Conservation (phyloP, 2,888 invertebrate species). For the Drosophila melanocephala region DNA sequence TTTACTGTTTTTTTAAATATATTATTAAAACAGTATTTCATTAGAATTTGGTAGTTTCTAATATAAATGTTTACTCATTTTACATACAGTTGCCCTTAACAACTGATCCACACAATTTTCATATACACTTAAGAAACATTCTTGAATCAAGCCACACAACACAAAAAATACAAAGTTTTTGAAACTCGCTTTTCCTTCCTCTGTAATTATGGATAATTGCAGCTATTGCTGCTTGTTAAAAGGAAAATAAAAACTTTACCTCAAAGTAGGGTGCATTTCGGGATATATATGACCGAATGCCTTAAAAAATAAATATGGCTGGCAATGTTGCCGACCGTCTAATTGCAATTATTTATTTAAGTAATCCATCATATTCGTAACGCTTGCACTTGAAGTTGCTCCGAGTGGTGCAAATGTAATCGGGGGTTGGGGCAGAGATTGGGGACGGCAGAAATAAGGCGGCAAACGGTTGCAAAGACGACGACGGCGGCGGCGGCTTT, state of each 20-base stretch:
- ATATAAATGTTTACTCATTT: not conserved
- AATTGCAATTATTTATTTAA: conserved; percentile 78
- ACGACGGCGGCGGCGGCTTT: conserved; percentile 58
- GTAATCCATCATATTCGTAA: conserved; percentile 71
- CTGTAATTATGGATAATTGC: conserved; percentile 2
- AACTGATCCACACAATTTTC: not conserved
- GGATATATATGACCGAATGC: conserved; percentile 19
- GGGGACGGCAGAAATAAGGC: conserved; percentile 9
- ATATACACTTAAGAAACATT: not conserved
- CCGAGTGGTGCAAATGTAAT: conserved; percentile 8
- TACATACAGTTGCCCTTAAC: not conserved
- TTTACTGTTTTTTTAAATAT: not conserved
- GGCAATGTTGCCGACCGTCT: conserved; percentile 54
- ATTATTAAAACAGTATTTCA: not conserved
- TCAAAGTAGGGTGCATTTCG: conserved; percentile 27
- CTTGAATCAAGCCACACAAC: not conserved
- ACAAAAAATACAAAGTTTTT: not conserved
- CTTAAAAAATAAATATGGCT: conserved; percentile 34
- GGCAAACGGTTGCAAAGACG: conserved; percentile 40
- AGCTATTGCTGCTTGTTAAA: not conserved
- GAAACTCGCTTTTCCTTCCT: not conserved
- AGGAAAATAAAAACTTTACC: not conserved
- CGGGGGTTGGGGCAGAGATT: not conserved
- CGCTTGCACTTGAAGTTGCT: conserved; percentile 48
- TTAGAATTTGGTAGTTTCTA: not conserved